Base-by-base conservation (phyloP, 2,888 invertebrate genomes). In the Plemyria rubiginata region DNA sequence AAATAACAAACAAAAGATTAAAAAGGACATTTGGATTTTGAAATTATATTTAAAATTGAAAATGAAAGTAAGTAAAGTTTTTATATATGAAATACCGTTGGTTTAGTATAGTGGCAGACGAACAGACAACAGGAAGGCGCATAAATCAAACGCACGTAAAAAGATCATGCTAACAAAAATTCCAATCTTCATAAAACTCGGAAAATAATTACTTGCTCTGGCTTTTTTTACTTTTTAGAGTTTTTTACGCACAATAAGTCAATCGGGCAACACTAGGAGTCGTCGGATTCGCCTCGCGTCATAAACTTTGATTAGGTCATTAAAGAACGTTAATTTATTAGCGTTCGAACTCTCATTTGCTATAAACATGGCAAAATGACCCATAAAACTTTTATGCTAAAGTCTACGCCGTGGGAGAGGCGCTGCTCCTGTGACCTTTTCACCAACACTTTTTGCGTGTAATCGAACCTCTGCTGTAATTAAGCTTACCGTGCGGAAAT, bases 241-340 rank as follows among this genome's bases (percentile, higher is more conserved):
- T 46, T 58, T 62, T 75, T 70, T 67, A 70, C 80, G 77, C 81
- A 86, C 89, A 90, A 90, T 90, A 91, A 92, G 90, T 91, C 90
- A 88, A 91, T 90, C 86, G 83, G 75, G 76, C 85, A 92, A 93
- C 90, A 92, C 93, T 91, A 92, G 92, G 85, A 93, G 93, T 92
- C 85, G 78, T 76, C 81, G 87, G 86, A 93, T 92, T 93, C 91
- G 93, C 83, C 84, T 82, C 89, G 92, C 88, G 84, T 90, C 93
- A 90, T 93, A 92, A 93, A 93, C 86, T 90, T 92, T 92, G 92
- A 93, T 93, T 92, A 92, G 89, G 85, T 90, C 91, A 92, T 93
- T 93, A 93, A 91, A 90, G 85, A 84, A 86, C 85, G 86, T 85
- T 92, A 92, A 93, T 92, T 92, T 93, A 93, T 92, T 88, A 86